A percentile compares a stretch with the other conserved stretches of the same genome.
Conservation (phyloP, 2,888 invertebrate genomes). For the Patella caerulea region DNA sequence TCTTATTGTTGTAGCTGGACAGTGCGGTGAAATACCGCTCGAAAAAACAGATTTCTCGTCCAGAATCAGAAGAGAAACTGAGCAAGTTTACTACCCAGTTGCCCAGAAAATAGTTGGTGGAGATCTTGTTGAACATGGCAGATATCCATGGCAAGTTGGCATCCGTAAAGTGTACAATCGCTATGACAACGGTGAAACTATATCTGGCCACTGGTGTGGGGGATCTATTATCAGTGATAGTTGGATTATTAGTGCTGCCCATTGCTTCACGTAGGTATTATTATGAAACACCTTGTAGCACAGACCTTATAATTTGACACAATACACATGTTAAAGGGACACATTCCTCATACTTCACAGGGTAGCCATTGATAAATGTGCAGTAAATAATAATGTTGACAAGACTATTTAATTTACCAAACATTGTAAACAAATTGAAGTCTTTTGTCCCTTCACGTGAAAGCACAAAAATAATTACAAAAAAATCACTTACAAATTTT, state of each 20-base stretch:
- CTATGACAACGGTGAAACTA: slow-evolving; percentile 20
- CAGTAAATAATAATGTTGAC: too few species aligned
- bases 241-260: slow-evolving; percentile 69
- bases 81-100: slow-evolving; percentile 26
- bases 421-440: too few species aligned
- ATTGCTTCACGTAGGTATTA: slow-evolving; percentile 62
- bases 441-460: too few species aligned
- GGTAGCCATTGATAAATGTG: too few species aligned
- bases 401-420: too few species aligned
- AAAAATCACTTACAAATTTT: too few species aligned
- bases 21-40: slow-evolving; percentile 42
- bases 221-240: slow-evolving; percentile 60
- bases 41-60: slow-evolving; percentile 27
- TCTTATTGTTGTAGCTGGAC: slow-evolving; percentile 15
- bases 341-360: too few species aligned
- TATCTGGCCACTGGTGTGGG: slow-evolving; percentile 59
- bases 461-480: too few species aligned
- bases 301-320: too few species aligned
- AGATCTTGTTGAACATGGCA: slow-evolving; percentile 53
- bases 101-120: slow-evolving; percentile 59
- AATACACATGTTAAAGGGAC: too few species aligned
- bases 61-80: slow-evolving; percentile 37
- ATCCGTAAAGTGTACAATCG: slow-evolving; percentile 36
- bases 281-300: not conserved
- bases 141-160: slow-evolving; percentile 67